A percentile compares a stretch with the other conserved stretches of the same genome.
Conservation (phyloP, 1,140 invertebrate species). For the Dreissena rostriformis region DNA sequence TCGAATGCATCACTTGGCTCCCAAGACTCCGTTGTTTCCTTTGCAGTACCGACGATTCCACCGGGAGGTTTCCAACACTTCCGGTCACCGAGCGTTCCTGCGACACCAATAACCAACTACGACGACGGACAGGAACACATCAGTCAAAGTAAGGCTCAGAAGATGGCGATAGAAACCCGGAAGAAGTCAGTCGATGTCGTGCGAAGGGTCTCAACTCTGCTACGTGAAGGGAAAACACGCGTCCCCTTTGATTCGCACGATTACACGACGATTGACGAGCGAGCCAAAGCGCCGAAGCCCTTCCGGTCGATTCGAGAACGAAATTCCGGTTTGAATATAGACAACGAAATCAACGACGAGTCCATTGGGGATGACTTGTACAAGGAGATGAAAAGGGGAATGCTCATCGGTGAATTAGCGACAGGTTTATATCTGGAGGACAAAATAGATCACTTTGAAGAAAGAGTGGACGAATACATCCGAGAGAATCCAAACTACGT, state of each 20-base stretch:
- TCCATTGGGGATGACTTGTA: conserved; percentile 31
- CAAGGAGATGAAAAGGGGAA: conserved; percentile 49
- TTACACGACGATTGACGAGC: not conserved
- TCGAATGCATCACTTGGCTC: too few relatives aligned
- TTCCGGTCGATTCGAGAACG: conserved; percentile 43
- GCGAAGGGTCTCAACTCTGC: conserved; percentile 13
- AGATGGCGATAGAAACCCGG: conserved; percentile 12
- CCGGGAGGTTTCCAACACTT: not conserved
- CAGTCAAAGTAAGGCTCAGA: not conserved
- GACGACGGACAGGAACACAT: not conserved
- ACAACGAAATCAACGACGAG: conserved; percentile 14
- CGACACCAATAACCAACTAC: conserved; percentile 16
- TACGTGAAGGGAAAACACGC: conserved; percentile 40
- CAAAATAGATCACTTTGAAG: conserved; percentile 43
- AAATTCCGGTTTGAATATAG: not conserved
- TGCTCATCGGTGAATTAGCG: conserved; percentile 39
- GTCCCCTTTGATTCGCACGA: conserved; percentile 34
- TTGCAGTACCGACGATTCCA: not conserved
- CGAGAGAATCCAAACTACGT: conserved; percentile 41
- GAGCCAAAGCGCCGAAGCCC: conserved; percentile 15
- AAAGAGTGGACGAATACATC: conserved; percentile 29
- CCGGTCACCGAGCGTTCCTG: conserved; percentile 9
- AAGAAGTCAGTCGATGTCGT: conserved; percentile 29
- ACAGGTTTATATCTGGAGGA: conserved; percentile 41
- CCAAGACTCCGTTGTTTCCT: not conserved